Base-by-base conservation (phyloP, 2,113 vertebrate species). In the Octodon degus region DNA sequence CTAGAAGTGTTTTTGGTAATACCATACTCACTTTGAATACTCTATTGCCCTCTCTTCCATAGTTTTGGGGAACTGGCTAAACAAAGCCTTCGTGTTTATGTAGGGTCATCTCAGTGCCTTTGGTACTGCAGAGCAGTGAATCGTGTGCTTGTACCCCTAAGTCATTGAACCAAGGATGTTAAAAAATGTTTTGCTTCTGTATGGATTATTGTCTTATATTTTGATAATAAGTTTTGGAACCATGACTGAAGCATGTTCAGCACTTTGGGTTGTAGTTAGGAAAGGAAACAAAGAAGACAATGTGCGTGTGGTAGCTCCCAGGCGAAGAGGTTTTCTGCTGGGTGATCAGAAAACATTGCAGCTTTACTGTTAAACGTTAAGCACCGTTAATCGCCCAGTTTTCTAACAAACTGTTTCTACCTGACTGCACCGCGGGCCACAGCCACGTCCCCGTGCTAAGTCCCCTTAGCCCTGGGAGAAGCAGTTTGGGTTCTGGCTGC, bases 231-330 rank as follows among this genome's bases (percentile, higher is more conserved):
- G 19, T 47, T 85, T 77, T 25, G 30, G 20, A 72, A 90, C 17
- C 63, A 6, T 0, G 13, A 2, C 22, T 20, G 20, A 27, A 30
- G 6, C 55, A 1, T 14, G 0, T 63, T 19, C 68, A n/a, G 8
- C 4, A 4, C 1, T 17, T 34, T 68, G 86, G 3, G 14, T n/a
- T 19, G 3, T 32, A 14, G 30, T 80, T 67, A 27, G 8, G 53
- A 25, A 86, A 40, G 47, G 79, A 87, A 68, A 79, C 65, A 14
- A 86, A 90, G 53, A 5, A 55, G 43, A 13, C 37, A 4, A 19
- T 55, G 50, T 77, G 1, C 76, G 12, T 53, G 50, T 50, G 40
- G 53, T 47, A 24, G n/a, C 34, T 67, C 85, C 74, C 50, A 43
- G 74, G 55, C 37, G 55, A 25, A 14, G 0, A 0, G 65, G 47